Base-by-base conservation (phyloP, 2,797 vertebrate species). In the Typhlichthys eigenmanni region DNA sequence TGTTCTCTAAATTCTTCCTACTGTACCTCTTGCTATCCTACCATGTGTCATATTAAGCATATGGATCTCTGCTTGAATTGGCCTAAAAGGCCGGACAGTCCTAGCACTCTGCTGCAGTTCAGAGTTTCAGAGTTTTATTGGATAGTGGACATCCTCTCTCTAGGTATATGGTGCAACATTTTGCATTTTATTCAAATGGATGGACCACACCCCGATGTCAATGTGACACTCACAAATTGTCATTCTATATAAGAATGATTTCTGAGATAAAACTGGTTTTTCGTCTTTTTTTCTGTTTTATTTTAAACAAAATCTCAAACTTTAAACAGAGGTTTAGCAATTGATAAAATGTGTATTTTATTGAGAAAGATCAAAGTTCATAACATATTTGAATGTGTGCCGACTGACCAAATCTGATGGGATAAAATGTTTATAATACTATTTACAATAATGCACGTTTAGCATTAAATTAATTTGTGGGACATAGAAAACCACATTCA, bases 391-490 rank as follows among this genome's bases (percentile, higher is more conserved):
- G 65, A 57, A 72, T 14, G 8, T 55, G 38, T 43, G 9, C 5
- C 9, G 38, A 43, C 8, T 47, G 14, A 74, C 75, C 71, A 79
- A 54, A 62, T 62, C 19, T 53, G 38, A 60, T 84, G 60, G 46
- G 55, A 72, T 55, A 69, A 72, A 74, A 69, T 29, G 43, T 59
- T 62, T 49, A 83, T 87, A 88, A 88, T 88, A 89, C 84, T 88
- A 48, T 63, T 86, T 74, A 87, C 71, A 86, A 81, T 58, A 47
- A 61, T 12, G 14, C 62, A 0, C 43, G 56, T 67, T 72, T 11
- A 59, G 55, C 34, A 71, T 66, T 43, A 58, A 76, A 49, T 13
- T 69, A 17, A 62, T 55, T 9, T 29, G 12, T 34, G 16, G 53
- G 38, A 0, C 17, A 55, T 12, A 56, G 11, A 63, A 58, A 71